phyloP scores from a whole-genome alignment of 2,888 invertebrate species.

The Tipula unca region DNA sequence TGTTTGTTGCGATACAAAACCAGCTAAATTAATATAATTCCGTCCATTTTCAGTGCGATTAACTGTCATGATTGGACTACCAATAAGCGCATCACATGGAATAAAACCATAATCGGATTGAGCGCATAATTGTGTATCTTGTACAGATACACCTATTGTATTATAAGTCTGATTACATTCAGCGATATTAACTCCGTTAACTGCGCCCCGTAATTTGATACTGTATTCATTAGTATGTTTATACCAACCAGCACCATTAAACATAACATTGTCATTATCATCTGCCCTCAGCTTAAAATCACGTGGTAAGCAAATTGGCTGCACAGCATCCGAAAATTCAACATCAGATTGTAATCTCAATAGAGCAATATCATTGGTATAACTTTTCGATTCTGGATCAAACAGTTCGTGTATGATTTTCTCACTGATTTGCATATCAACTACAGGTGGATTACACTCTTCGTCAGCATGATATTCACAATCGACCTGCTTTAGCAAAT shows the following conservation, averaged over 20 bases:
- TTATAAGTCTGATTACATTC: constrained; percentile 49
- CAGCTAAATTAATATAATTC: constrained; percentile 42
- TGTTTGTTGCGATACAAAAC: constrained; percentile 57
- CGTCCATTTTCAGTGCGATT: constrained; percentile 31
- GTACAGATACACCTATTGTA: constrained; percentile 41
- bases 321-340: constrained; percentile 41
- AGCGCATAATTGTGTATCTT: constrained; percentile 50
- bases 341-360: constrained; percentile 51
- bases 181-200: constrained; percentile 43
- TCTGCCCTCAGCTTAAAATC: constrained; percentile 32
- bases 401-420: constrained; percentile 58
- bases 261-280: constrained; percentile 40
- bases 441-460: constrained; percentile 43
- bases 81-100: constrained; percentile 52
- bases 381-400: constrained; percentile 47
- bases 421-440: constrained; percentile 54
- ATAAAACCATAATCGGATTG: constrained; percentile 46
- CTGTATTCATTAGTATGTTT: constrained; percentile 35
- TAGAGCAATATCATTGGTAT: constrained; percentile 60
- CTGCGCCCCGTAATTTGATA: constrained; percentile 46
- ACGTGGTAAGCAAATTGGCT: constrained; percentile 39
- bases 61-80: constrained; percentile 50
- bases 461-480: neutral
- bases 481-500: constrained; percentile 51
- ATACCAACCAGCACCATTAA: constrained; percentile 58